These are phyloP conservation scores for Chionodraco myersi DNA, from an alignment of 2,113 vertebrate genomes.

Conservation along the genomic window DNA sequence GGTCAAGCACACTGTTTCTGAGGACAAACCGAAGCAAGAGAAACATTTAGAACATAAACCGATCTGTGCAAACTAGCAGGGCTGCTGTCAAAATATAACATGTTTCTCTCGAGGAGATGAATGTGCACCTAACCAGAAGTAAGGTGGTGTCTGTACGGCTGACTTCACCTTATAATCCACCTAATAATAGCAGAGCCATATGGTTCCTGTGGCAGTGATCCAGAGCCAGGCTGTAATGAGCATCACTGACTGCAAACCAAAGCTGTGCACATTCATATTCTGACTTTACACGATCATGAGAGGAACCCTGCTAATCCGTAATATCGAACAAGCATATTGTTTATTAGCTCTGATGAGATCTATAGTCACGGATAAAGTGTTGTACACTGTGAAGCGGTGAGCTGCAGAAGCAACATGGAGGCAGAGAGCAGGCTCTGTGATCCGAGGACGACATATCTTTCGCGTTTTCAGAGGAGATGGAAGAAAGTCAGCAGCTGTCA, in stretches of 20 bases:
- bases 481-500: slow-evolving; percentile 24
- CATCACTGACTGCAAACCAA: neutral
- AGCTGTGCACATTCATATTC: neutral
- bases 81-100: slow-evolving; percentile 30
- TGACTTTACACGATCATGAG: slow-evolving; percentile 4
- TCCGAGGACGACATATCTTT: neutral
- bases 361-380: too few species aligned
- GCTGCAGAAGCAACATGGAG: neutral
- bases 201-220: slow-evolving; percentile 23
- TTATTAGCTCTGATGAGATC: neutral
- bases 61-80: slow-evolving; percentile 6
- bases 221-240: slow-evolving; percentile 24
- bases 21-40: slow-evolving; percentile 15
- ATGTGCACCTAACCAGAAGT: neutral
- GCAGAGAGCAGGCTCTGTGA: neutral
- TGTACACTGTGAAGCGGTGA: neutral
- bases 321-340: slow-evolving; percentile 18
- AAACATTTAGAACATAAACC: neutral
- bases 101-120: neutral
- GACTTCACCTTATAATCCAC: neutral
- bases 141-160: slow-evolving; percentile 5
- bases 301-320: slow-evolving; percentile 5
- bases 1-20: slow-evolving; percentile 34
- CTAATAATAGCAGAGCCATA: slow-evolving; percentile 13
- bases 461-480: neutral